Percentiles rank a stretch among this genome's conserved stretches.
Evolutionary conservation across 2,797 vertebrate genomes (phyloP).

Genomic region (Lepidocolaptes lacrymiger): DNA sequence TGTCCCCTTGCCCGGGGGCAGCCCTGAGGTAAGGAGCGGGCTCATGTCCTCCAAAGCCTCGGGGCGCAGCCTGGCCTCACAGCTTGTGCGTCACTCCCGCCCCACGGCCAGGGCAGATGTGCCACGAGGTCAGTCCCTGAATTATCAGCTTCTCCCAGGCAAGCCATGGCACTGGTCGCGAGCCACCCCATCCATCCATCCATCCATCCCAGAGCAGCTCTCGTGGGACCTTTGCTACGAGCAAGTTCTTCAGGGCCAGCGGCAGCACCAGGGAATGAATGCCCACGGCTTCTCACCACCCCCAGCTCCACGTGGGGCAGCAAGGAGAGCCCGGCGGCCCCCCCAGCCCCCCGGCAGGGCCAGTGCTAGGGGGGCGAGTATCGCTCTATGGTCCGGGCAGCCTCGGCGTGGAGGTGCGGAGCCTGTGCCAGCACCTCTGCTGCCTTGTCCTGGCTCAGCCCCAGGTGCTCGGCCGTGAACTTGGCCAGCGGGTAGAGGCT

Average conservation of each 20-base stretch:
- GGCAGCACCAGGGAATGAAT: not conserved
- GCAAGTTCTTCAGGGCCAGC: not conserved
- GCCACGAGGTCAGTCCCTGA: slow-evolving; percentile 47
- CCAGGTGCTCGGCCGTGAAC: slow-evolving; percentile 92
- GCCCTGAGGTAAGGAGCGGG: slow-evolving; percentile 61
- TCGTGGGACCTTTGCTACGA: not conserved
- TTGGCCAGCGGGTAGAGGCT: slow-evolving; percentile 96
- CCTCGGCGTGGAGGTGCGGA: slow-evolving; percentile 80
- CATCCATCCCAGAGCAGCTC: slow-evolving; percentile 1
- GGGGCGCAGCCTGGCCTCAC: slow-evolving; percentile 4
- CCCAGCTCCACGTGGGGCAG: not conserved
- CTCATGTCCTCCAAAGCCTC: slow-evolving; percentile 58
- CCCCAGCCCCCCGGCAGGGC: not conserved
- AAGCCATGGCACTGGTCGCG: not conserved
- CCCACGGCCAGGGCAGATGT: not conserved
- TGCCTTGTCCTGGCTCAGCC: slow-evolving; percentile 91
- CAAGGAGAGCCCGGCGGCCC: not conserved
- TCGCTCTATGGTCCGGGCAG: slow-evolving; percentile 90
- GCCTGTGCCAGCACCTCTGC: slow-evolving; percentile 88
- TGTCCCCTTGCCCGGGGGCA: not conserved
- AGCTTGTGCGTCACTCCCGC: slow-evolving; percentile 19
- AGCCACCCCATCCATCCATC: not conserved
- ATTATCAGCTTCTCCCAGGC: not conserved
- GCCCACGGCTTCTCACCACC: not conserved
- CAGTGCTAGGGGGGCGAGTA: slow-evolving; percentile 90